Evolutionary conservation across 2,113 vertebrate species (phyloP).

Genomic region (Boulengeromyrus knoepffleri): DNA sequence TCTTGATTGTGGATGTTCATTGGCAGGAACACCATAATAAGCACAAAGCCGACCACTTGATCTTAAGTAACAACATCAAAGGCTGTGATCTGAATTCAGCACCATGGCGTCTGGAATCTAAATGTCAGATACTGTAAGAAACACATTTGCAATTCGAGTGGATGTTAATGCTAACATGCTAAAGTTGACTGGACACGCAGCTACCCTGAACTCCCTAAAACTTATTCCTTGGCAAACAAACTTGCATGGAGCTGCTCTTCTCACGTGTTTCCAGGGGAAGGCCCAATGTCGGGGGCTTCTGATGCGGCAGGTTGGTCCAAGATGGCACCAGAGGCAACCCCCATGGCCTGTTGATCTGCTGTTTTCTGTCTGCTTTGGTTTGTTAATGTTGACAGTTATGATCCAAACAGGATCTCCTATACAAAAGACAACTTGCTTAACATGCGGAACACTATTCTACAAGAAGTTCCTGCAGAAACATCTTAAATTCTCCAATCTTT

Average conservation of each 20-base stretch:
- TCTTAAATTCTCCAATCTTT: too few relatives aligned
- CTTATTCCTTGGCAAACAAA: conserved; percentile 21
- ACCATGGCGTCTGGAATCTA: too few relatives aligned
- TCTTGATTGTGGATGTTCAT: conserved; percentile 92
- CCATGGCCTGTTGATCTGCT: too few relatives aligned
- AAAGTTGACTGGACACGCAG: neutral
- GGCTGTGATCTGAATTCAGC: too few relatives aligned
- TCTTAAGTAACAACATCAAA: neutral
- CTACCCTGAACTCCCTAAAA: neutral
- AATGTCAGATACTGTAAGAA: neutral
- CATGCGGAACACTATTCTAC: too few relatives aligned
- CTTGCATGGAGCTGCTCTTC: conserved; percentile 80
- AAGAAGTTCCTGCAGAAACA: too few relatives aligned
- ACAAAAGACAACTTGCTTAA: too few relatives aligned
- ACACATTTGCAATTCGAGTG: neutral
- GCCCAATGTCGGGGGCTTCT: conserved; percentile 90
- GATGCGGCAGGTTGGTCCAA: conserved; percentile 55
- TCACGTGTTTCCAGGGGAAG: conserved; percentile 87
- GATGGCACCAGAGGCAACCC: too few relatives aligned
- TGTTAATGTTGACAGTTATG: too few relatives aligned
- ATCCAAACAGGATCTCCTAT: too few relatives aligned
- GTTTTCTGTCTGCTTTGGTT: too few relatives aligned
- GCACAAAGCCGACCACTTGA: neutral
- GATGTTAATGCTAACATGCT: neutral
- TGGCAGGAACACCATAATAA: conserved; percentile 84